Evolutionary conservation across 2,797 vertebrate genomes (phyloP).

Genomic region (Crenuchus spilurus): DNA sequence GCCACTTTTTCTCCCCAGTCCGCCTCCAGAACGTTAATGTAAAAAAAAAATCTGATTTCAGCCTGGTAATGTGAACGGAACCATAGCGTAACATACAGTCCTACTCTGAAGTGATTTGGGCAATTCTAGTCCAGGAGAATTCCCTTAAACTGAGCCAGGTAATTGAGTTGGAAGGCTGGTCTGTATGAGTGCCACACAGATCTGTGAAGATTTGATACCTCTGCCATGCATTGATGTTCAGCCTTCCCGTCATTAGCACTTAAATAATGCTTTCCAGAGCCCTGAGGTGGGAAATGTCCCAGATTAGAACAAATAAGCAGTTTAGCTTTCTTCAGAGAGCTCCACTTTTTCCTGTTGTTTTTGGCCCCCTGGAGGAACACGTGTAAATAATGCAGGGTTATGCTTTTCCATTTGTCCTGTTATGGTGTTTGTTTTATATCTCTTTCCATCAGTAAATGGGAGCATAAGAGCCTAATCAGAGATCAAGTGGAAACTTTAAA

Average conservation of each 20-base stretch:
- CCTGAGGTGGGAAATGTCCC: conserved; percentile 28
- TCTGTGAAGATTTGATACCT: conserved; percentile 23
- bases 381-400: conserved; percentile 15
- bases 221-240: conserved; percentile 49
- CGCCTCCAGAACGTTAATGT: too few relatives aligned
- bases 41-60: too few relatives aligned
- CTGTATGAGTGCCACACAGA: not conserved
- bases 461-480: conserved; percentile 58
- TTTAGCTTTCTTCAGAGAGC: conserved; percentile 53
- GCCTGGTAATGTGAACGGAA: too few relatives aligned
- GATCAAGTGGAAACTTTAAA: conserved; percentile 49
- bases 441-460: conserved; percentile 55
- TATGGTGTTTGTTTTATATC: conserved; percentile 39
- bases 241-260: conserved; percentile 56
- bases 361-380: not conserved
- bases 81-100: too few relatives aligned
- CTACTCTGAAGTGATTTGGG: not conserved
- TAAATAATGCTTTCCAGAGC: conserved; percentile 67
- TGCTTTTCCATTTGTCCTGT: not conserved
- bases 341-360: conserved; percentile 49
- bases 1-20: too few relatives aligned
- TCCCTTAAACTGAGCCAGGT: not conserved
- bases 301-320: conserved; percentile 58
- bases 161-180: not conserved
- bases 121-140: not conserved